Evolutionary conservation across 2,888 invertebrate genomes (phyloP).

Genomic region (Pediacus dermestoides): DNA sequence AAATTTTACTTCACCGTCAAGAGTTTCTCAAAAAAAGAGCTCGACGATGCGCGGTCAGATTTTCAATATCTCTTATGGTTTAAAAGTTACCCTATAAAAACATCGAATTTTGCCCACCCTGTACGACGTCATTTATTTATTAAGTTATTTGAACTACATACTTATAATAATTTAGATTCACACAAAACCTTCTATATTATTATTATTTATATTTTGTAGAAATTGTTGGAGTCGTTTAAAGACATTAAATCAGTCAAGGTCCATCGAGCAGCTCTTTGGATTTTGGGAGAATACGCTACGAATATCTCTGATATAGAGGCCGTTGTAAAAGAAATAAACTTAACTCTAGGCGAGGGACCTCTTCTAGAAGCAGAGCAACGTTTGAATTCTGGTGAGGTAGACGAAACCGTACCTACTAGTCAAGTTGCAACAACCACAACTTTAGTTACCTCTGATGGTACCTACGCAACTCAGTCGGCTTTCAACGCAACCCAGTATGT

Average conservation of each 20-base stretch:
- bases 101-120: too few species aligned
- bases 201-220: conserved; percentile 43
- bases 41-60: too few species aligned
- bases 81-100: too few species aligned
- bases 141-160: too few species aligned
- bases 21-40: too few species aligned
- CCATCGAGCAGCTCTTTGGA: conserved; percentile 93
- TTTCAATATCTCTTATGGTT: too few species aligned
- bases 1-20: too few species aligned
- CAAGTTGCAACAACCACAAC: conserved; percentile 51
- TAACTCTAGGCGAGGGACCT: conserved; percentile 68
- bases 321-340: conserved; percentile 73
- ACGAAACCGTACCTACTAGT: conserved; percentile 48
- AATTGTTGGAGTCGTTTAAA: conserved; percentile 76
- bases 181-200: background rate
- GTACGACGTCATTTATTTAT: too few species aligned
- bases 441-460: conserved; percentile 96
- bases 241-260: conserved; percentile 88
- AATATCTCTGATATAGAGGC: conserved; percentile 71
- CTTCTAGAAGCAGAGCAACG: conserved; percentile 65
- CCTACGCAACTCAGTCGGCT: conserved; percentile 97
- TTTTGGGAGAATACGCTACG: conserved; percentile 93
- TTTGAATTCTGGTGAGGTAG: conserved; percentile 68
- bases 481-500: conserved; percentile 79
- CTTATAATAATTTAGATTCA: background rate